These are phyloP conservation scores for Aproaerema taeniolella DNA, from an alignment of 2,888 invertebrate species.

Conservation along the genomic window DNA sequence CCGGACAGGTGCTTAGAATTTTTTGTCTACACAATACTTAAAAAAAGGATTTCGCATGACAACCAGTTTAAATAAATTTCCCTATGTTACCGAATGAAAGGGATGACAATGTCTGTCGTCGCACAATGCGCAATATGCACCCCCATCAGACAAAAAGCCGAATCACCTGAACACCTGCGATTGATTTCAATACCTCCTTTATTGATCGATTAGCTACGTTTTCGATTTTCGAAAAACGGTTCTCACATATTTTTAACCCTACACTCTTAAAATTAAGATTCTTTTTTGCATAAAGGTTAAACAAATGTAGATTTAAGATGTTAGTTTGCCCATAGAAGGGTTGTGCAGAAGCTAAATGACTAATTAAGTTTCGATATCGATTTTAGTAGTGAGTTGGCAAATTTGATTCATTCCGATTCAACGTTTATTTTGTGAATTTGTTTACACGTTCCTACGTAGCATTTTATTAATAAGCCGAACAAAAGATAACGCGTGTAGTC, in stretches of 20 bases:
- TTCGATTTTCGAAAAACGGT: slow-evolving; percentile 12
- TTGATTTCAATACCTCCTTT: slow-evolving; percentile 57
- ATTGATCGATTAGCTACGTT: slow-evolving; percentile 61
- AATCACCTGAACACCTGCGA: slow-evolving; percentile 72
- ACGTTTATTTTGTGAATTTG: no score
- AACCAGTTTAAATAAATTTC: background rate
- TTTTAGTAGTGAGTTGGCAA: slow-evolving; percentile 26
- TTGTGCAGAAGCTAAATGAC: slow-evolving; percentile 29
- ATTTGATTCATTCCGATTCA: no score
- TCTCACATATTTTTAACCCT: slow-evolving; percentile 18
- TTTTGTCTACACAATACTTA: no score
- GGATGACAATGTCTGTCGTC: slow-evolving; percentile 41
- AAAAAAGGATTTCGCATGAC: no score
- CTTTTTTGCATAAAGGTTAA: slow-evolving; percentile 11
- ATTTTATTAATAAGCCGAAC: no score
- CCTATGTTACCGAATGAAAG: no score
- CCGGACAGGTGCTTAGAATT: no score
- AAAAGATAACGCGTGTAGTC: no score
- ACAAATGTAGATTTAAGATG: slow-evolving; percentile 15
- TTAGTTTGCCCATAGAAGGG: slow-evolving; percentile 27
- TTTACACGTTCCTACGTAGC: no score
- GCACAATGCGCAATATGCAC: slow-evolving; percentile 32
- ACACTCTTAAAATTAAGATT: background rate
- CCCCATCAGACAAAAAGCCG: slow-evolving; percentile 45
- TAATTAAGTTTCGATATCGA: slow-evolving; percentile 28